Evolutionary conservation across 1,140 invertebrate genomes (phyloP), one percentile per base, ranked within the genome.

Genomic region (Cydia strobilella): DNA sequence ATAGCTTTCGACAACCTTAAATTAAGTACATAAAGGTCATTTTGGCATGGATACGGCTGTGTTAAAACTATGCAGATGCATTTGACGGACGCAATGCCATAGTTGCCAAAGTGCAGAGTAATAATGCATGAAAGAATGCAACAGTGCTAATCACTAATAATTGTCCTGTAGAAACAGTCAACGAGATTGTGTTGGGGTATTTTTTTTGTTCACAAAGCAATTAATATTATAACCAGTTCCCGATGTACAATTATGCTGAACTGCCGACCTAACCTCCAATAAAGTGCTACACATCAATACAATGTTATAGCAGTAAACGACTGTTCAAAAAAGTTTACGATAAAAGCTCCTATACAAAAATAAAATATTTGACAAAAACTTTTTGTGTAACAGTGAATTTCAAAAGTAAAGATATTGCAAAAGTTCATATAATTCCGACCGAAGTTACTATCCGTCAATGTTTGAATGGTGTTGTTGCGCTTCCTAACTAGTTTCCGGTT

Each of bases 121-220:
- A 76, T 75, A 82, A 85, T 83, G 75, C 75, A 80, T 78, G 80
- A 81, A 77, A 77, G 59, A 82, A 77, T 82, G 82, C 82, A 86
- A 86, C 77, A 69, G 48, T 66, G 75, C 54, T 74, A 75, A 75
- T 78, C 73, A 76, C 45, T 75, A 75, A 74, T 66, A 54, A 45
- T 78, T 80, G 48, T 69, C 31, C n/a, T 23, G 54, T 59, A 23
- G 7, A 59, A 59, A 59, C 54, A 59, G 42, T 45, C 42, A 45
- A 59, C n/a, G 54, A 59, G 48, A 51, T 51, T 39, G 35, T 39
- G 9, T 39, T 39, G 0, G 35, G 35, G 35, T 39, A 39, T 39
- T 39, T 39, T 39, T 39, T 39, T 39, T 39, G 7, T 9, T 39
- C 0, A 39, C 35, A 39, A 39, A 39, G 9, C 10, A 39, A 39